A percentile compares a stretch with the other conserved stretches of the same genome.
Evolutionary conservation across 2,797 vertebrate genomes (phyloP).

Genomic region (Semotilus atromaculatus): DNA sequence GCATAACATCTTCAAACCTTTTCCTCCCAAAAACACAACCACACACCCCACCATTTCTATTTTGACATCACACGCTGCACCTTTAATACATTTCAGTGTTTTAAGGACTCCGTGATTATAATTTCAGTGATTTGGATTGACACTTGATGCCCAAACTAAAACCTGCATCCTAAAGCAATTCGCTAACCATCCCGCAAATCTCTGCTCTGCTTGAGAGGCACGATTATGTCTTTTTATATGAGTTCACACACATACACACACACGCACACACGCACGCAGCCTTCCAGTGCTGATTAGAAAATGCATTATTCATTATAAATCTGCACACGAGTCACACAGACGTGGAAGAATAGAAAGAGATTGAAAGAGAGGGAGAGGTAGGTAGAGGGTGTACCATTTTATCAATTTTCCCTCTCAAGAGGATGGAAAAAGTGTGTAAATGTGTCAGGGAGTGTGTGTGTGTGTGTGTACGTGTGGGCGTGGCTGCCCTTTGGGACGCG

Average conservation of each 20-base stretch:
- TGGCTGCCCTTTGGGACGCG: slow-evolving; percentile 55
- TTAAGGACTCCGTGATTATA: neutral
- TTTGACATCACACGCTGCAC: neutral
- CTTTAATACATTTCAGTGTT: neutral
- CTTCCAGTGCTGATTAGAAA: slow-evolving; percentile 60
- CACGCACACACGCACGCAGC: slow-evolving; percentile 15
- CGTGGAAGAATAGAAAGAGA: slow-evolving; percentile 37
- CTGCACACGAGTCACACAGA: slow-evolving; percentile 49
- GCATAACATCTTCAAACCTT: slow-evolving; percentile 2
- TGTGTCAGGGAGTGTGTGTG: slow-evolving; percentile 32
- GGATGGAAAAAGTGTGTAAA: slow-evolving; percentile 18
- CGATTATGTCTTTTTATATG: slow-evolving; percentile 19
- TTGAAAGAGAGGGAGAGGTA: slow-evolving; percentile 28
- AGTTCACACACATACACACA: slow-evolving; percentile 20
- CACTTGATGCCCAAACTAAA: slow-evolving; percentile 6
- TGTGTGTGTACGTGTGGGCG: slow-evolving; percentile 29
- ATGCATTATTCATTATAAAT: slow-evolving; percentile 63
- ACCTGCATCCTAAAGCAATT: neutral
- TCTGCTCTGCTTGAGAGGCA: slow-evolving; percentile 18
- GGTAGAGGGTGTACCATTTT: slow-evolving; percentile 29
- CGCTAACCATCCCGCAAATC: slow-evolving; percentile 2
- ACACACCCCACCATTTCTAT: neutral
- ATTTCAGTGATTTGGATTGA: slow-evolving; percentile 5
- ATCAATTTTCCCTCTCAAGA: neutral
- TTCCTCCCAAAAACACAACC: neutral